phyloP scores from a whole-genome alignment of 2,888 invertebrate genomes.

The Lithosia quadra region DNA sequence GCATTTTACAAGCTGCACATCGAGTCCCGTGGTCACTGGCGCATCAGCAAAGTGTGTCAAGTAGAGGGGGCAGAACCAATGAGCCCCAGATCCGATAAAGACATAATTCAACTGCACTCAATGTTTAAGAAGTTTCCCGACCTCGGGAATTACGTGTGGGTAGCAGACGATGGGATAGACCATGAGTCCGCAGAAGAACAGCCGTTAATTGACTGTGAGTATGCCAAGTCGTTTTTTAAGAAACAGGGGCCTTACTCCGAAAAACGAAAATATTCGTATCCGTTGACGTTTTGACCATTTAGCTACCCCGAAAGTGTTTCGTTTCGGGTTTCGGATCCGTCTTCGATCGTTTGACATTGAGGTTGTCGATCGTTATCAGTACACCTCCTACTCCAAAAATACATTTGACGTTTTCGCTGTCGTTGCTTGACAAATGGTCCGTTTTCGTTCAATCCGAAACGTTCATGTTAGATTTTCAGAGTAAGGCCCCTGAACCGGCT shows the following conservation, averaged over 20 bases:
- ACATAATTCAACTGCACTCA: constrained; percentile 62
- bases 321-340: too few relatives aligned
- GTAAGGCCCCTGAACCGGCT: too few relatives aligned
- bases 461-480: too few relatives aligned
- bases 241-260: not conserved
- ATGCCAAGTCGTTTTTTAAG: not conserved
- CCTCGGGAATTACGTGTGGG: constrained; percentile 60
- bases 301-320: too few relatives aligned
- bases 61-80: constrained; percentile 65
- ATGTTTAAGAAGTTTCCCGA: constrained; percentile 73
- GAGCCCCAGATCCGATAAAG: constrained; percentile 49
- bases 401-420: too few relatives aligned
- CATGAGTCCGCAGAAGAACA: constrained; percentile 65
- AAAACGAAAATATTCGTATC: too few relatives aligned
- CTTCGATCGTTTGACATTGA: too few relatives aligned
- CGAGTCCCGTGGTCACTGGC: constrained; percentile 37
- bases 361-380: too few relatives aligned
- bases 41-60: constrained; percentile 46
- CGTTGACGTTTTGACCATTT: too few relatives aligned
- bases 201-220: constrained; percentile 48
- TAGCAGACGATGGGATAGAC: constrained; percentile 55
- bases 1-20: constrained; percentile 75
- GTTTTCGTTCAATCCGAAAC: too few relatives aligned
- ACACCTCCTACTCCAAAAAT: too few relatives aligned
- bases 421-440: too few relatives aligned